Evolutionary conservation across 30 jellyfish, hydroid and myxozoan genomes (phyloP).

Genomic region (Mastigias papua): DNA sequence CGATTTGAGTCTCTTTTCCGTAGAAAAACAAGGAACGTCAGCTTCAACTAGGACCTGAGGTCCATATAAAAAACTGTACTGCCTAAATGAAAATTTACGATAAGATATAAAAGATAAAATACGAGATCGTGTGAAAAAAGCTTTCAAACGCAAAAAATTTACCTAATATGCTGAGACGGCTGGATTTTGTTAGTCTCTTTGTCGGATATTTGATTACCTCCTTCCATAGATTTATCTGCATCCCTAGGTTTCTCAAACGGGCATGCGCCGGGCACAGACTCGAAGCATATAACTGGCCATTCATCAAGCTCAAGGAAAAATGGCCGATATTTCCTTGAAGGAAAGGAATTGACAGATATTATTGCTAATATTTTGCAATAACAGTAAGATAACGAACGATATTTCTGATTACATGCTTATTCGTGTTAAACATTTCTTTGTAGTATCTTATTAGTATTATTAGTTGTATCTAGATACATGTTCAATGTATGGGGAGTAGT

Average conservation of each 20-base stretch:
- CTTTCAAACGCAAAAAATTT: background rate
- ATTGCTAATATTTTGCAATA: background rate
- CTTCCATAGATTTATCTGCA: conserved; percentile 19
- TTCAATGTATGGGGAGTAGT: too few relatives aligned
- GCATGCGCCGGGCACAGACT: conserved; percentile 39
- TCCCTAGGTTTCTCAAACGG: conserved; percentile 73
- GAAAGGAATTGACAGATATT: background rate
- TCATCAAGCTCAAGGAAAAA: conserved; percentile 47
- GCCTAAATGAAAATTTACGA: background rate
- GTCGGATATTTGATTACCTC: conserved; percentile 28
- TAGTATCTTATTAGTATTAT: too few relatives aligned
- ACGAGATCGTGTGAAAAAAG: background rate
- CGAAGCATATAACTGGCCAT: conserved; percentile 65
- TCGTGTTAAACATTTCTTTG: too few relatives aligned
- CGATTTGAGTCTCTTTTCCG: background rate
- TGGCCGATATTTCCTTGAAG: conserved; percentile 67
- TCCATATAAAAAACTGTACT: background rate
- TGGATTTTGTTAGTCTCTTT: conserved; percentile 60
- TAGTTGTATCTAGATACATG: too few relatives aligned
- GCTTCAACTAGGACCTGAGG: background rate
- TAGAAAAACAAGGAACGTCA: too few relatives aligned
- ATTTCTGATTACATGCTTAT: too few relatives aligned
- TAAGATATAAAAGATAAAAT: background rate
- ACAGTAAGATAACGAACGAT: too few relatives aligned
- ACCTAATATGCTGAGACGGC: conserved; percentile 46